These are phyloP conservation scores for Euthynnus affinis DNA, from an alignment of 2,797 vertebrate genomes.

Conservation along the genomic window DNA sequence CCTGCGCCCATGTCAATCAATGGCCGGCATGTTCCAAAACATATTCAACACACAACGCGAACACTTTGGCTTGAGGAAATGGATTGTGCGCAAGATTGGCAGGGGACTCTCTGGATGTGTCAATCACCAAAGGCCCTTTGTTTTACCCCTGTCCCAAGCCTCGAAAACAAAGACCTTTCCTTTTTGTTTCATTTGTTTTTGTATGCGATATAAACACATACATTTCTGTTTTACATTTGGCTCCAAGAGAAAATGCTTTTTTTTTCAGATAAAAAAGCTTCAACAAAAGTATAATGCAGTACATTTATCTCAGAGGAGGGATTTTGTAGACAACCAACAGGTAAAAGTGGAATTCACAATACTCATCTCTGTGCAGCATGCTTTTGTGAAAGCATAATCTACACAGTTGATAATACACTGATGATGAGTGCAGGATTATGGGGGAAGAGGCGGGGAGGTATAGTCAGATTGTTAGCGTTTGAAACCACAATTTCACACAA, in stretches of 20 bases:
- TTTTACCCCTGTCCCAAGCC: slow-evolving; percentile 61
- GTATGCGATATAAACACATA: slow-evolving; percentile 22
- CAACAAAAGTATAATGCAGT: slow-evolving; percentile 36
- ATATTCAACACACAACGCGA: slow-evolving; percentile 89
- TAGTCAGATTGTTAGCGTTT: slow-evolving; percentile 58
- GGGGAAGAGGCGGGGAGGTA: slow-evolving; percentile 17
- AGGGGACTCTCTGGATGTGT: slow-evolving; percentile 75
- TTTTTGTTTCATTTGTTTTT: slow-evolving; percentile 54
- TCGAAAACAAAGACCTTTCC: slow-evolving; percentile 52
- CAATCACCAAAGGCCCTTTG: slow-evolving; percentile 76
- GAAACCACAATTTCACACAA: slow-evolving; percentile 73
- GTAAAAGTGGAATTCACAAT: slow-evolving; percentile 40
- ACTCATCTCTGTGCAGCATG: slow-evolving; percentile 26
- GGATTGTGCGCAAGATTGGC: slow-evolving; percentile 80
- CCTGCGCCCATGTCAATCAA: slow-evolving; percentile 88
- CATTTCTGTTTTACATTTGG: slow-evolving; percentile 44
- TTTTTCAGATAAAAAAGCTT: slow-evolving; percentile 23
- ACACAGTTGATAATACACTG: slow-evolving; percentile 67
- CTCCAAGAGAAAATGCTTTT: slow-evolving; percentile 24
- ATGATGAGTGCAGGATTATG: slow-evolving; percentile 60
- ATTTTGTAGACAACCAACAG: slow-evolving; percentile 40
- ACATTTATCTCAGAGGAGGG: slow-evolving; percentile 22
- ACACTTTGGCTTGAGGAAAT: slow-evolving; percentile 88
- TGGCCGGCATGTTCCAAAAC: slow-evolving; percentile 87
- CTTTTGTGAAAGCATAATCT: slow-evolving; percentile 61